Evolutionary conservation across 2,113 vertebrate genomes (phyloP), one percentile per base, ranked within the genome.

Genomic region (Callocephalon fimbriatum): DNA sequence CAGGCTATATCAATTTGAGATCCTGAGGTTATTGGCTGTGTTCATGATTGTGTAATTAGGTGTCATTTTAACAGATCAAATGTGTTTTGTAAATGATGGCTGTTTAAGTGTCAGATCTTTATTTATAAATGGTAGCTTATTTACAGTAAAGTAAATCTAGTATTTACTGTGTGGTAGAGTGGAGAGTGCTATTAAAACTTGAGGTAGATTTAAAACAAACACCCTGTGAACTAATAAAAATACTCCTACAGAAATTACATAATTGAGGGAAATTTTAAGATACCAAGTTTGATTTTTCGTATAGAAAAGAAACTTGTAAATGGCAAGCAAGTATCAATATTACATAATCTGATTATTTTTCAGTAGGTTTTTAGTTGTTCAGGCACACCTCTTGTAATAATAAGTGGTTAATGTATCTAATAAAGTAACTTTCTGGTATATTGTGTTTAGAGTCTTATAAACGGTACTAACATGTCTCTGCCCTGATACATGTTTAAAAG

Each of bases 11-110:
- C 83, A 75, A 66, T 97, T 90, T 92, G 80, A 95, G 88, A 97
- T 96, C 84, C 79, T 74, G 95, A 78, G 84, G 90, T 97, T 98
- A 97, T 97, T 96, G 95, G 97, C 93, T 98, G 85, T 96, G 94
- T 90, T 87, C 88, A 79, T 96, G 97, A 70, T 97, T 98, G 94
- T 95, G 95, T 97, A 97, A 97, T 96, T 96, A 97, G 94, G 95
- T 98, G 97, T 97, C 93, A 97, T 97, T 96, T 97, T 96, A 96
- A 94, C 97, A 97, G 93, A 92, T 98, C 93, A 96, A 88, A 96
- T 96, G 90, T 91, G 75, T 97, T 88, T 94, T 95, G 90, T 86
- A 97, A 97, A 96, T 97, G 83, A 42, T 15, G 2, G 67, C 56
- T 95, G 89, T 88, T 95, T 89, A 92, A 97, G 75, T 90, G 47